These are phyloP conservation scores for Stenolophus ochropezus DNA, from an alignment of 2,888 invertebrate genomes.

Conservation along the genomic window DNA sequence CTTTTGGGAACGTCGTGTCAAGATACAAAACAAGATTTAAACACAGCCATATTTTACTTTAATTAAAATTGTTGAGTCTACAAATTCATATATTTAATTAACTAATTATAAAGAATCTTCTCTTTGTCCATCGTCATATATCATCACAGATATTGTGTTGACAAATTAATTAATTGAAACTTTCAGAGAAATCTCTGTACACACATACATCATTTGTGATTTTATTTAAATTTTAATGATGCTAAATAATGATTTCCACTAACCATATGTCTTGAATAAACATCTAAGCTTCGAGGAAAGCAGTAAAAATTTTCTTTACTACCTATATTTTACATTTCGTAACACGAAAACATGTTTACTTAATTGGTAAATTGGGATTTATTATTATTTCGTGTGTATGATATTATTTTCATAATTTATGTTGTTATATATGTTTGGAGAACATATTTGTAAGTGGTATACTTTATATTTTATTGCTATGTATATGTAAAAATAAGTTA, in stretches of 20 bases:
- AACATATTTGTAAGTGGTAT: no score
- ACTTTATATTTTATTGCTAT: not conserved
- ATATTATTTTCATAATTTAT: not conserved
- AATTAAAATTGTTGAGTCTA: no score
- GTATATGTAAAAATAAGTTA: not conserved
- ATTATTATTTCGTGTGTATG: not conserved
- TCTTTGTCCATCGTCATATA: not conserved
- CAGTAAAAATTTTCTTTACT: not conserved
- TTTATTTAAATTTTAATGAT: slow-evolving; percentile 10
- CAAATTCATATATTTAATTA: no score
- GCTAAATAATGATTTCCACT: not conserved
- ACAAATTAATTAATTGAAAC: not conserved
- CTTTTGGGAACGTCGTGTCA: no score
- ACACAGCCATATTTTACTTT: no score
- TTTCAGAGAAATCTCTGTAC: not conserved
- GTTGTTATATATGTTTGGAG: not conserved
- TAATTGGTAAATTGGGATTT: not conserved
- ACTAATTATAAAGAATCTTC: no score
- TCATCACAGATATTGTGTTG: not conserved
- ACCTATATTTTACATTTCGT: not conserved
- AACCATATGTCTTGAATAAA: not conserved
- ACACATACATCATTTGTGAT: not conserved
- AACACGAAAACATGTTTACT: not conserved
- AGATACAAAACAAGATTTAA: no score
- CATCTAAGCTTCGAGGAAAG: not conserved